Base-by-base conservation (phyloP, 2,113 vertebrate species). In the Pyxicephalus adspersus region DNA sequence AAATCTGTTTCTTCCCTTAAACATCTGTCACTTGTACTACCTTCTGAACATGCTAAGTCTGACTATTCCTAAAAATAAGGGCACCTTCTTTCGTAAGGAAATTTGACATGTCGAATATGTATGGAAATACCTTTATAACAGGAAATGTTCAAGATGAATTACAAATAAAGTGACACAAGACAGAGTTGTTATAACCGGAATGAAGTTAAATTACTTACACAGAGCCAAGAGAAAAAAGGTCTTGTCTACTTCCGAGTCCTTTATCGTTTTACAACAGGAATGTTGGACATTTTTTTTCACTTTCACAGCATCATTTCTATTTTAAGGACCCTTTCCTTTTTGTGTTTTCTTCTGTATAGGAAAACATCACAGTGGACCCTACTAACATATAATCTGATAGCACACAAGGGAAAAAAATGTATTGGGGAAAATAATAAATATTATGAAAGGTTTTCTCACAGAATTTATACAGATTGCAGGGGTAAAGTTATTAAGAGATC, bases 141-240 rank as follows among this genome's bases (percentile, higher is more conserved):
- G 77, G 77, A 80, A 70, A 68, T 51, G 54, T 60, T 28, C 19
- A 34, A 55, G 18, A 71, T 31, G 20, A 13, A 63, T 73, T 81
- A 29, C 68, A 81, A 81, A 63, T 73, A 73, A 55, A 73, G 61
- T 34, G 66, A 71, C 77, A 80, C 18, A 64, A 79, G 20, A 50
- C 55, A 81, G 45, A 64, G 45, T 63, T 64, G n/a, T 31, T 50
- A 34, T 60, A 23, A 60, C 55, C 4, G 16, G 65, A 50, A 70
- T 68, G 31, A 68, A 28, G 28, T 38, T 38, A 16, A 57, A 26
- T 34, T 26, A 76, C 60, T 64, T 70, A 6, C 7, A 18, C 18
- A 61, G 18, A 80, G 54, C 31, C 65, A 80, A 61, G 29, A 9
- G 3, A 57, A 70, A 55, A 34, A 3, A 73, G 3, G 16, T 22